Percentiles rank a stretch among this genome's conserved stretches.
These are phyloP conservation scores for Albula glossodonta DNA, from an alignment of 2,113 vertebrate genomes.

Conservation along the genomic window DNA sequence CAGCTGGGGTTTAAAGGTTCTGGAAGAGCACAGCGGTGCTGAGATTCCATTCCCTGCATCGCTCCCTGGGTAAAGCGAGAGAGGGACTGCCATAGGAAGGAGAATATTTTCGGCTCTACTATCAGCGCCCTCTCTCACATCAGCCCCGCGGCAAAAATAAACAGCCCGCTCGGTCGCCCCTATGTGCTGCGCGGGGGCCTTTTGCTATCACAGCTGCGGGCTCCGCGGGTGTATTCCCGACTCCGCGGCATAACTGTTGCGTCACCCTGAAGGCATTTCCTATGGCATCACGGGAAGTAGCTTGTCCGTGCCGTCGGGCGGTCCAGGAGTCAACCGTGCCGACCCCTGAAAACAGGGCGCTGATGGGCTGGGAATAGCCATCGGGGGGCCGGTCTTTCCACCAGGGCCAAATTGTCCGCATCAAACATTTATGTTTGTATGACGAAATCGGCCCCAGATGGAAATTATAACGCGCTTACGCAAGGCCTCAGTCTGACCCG, in stretches of 20 bases:
- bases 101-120: slow-evolving; percentile 19
- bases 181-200: slow-evolving; percentile 25
- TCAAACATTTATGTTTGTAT: slow-evolving; percentile 24
- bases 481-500: background rate
- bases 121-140: background rate
- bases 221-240: slow-evolving; percentile 46
- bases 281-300: slow-evolving; percentile 58
- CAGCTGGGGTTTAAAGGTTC: background rate
- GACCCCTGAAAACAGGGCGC: slow-evolving; percentile 30
- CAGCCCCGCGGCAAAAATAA: slow-evolving; percentile 29
- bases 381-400: background rate
- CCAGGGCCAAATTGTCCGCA: slow-evolving; percentile 7
- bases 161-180: background rate
- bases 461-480: slow-evolving; percentile 9
- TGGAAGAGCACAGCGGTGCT: background rate
- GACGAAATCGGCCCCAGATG: slow-evolving; percentile 23
- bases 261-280: slow-evolving; percentile 64
- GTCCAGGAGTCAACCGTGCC: slow-evolving; percentile 2
- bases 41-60: background rate
- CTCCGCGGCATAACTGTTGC: slow-evolving; percentile 42
- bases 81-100: background rate
- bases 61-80: background rate
- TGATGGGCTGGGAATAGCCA: slow-evolving; percentile 17
- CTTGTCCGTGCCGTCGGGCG: slow-evolving; percentile 39
- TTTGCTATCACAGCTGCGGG: slow-evolving; percentile 44